These are phyloP conservation scores for Megalurothrips usitatus DNA, from an alignment of 2,888 invertebrate genomes.

Conservation along the genomic window DNA sequence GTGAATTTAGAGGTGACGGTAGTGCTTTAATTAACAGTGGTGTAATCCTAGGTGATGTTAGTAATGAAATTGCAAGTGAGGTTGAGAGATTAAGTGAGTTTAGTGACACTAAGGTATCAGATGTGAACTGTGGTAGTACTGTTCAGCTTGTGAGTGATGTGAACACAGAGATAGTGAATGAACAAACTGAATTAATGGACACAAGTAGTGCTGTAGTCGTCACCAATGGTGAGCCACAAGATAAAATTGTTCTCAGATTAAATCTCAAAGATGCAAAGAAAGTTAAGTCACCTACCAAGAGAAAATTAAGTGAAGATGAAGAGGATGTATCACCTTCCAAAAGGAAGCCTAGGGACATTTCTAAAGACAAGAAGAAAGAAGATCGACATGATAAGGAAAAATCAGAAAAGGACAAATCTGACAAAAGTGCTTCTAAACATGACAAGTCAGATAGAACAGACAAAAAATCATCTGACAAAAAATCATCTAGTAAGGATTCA, in stretches of 20 bases:
- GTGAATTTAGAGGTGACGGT: not conserved
- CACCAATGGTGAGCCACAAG: constrained; percentile 45
- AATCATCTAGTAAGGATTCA: constrained; percentile 28
- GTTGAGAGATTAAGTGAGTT: not conserved
- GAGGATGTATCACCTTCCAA: constrained; percentile 35
- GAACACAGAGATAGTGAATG: constrained; percentile 38
- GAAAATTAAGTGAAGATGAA: constrained; percentile 23
- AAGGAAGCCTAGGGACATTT: constrained; percentile 38
- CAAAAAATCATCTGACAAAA: constrained; percentile 37
- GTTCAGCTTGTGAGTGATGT: constrained; percentile 39
- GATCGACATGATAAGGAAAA: constrained; percentile 34
- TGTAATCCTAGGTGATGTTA: not conserved
- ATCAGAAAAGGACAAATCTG: constrained; percentile 34
- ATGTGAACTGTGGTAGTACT: not conserved
- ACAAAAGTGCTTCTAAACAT: not conserved
- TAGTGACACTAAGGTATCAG: not conserved
- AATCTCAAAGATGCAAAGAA: constrained; percentile 40
- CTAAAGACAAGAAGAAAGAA: constrained; percentile 33
- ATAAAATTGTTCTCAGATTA: constrained; percentile 44
- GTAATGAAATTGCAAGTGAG: not conserved
- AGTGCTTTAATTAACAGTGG: not conserved
- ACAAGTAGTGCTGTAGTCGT: not conserved
- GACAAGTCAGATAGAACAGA: not conserved
- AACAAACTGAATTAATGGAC: constrained; percentile 40
- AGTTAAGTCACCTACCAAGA: constrained; percentile 31